phyloP scores from a whole-genome alignment of 2,888 invertebrate species.

The Steinernema carpocapsae region DNA sequence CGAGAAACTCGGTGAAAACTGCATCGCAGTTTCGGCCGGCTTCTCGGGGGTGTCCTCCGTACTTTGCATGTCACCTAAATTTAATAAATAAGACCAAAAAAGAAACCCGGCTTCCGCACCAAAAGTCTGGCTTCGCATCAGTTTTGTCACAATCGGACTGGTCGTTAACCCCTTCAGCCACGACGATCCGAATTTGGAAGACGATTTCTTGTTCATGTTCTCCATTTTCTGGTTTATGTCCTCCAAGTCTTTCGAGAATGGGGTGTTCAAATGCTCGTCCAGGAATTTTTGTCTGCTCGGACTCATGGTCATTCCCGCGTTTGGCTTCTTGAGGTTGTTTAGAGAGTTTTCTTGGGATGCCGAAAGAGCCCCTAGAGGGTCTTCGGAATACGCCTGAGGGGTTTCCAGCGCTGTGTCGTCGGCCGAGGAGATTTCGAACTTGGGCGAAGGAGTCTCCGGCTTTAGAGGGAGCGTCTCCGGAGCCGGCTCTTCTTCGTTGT shows the following conservation, averaged over 20 bases:
- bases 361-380: slow-evolving; percentile 36
- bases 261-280: slow-evolving; percentile 55
- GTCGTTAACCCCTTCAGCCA: slow-evolving; percentile 64
- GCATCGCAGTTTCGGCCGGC: slow-evolving; percentile 34
- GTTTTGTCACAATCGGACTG: slow-evolving; percentile 58
- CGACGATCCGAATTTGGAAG: slow-evolving; percentile 39
- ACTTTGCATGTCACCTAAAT: slow-evolving; percentile 28
- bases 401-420: neutral
- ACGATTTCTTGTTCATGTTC: slow-evolving; percentile 38
- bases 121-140: slow-evolving; percentile 53
- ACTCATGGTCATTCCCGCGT: slow-evolving; percentile 50
- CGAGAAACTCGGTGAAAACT: slow-evolving; percentile 58
- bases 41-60: slow-evolving; percentile 9
- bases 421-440: slow-evolving; percentile 20
- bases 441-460: neutral
- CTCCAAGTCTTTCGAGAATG: slow-evolving; percentile 51
- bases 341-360: neutral
- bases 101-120: slow-evolving; percentile 41
- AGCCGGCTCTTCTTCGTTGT: neutral
- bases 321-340: slow-evolving; percentile 4
- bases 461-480: too few species aligned
- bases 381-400: neutral
- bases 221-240: slow-evolving; percentile 36
- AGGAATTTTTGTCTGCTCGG: slow-evolving; percentile 64
- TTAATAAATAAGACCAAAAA: slow-evolving; percentile 10